Evolutionary conservation across 2,888 invertebrate species (phyloP).

Genomic region (Lamellibrachia satsuma): DNA sequence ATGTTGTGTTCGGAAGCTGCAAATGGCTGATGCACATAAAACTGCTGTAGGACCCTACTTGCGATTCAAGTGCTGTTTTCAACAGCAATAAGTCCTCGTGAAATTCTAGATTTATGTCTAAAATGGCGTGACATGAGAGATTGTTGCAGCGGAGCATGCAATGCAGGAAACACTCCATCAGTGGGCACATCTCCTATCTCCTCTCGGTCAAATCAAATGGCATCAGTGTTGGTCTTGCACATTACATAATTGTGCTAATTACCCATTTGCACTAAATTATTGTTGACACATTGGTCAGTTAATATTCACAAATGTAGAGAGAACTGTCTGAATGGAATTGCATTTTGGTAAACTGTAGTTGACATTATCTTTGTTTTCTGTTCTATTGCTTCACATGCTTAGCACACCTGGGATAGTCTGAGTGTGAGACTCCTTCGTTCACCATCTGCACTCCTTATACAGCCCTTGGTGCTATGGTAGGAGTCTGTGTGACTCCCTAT

Average conservation of each 20-base stretch:
- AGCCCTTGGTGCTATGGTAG: too few species aligned
- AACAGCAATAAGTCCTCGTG: background rate
- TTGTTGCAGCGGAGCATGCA: background rate
- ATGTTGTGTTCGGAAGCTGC: background rate
- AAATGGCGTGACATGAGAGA: background rate
- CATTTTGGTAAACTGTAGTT: background rate
- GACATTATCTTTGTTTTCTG: background rate
- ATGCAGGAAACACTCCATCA: background rate
- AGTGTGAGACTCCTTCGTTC: too few species aligned
- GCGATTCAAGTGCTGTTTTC: background rate
- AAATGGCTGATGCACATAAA: background rate
- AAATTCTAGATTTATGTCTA: constrained; percentile 13
- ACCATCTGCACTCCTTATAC: too few species aligned
- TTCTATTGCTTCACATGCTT: background rate
- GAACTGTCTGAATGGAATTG: background rate
- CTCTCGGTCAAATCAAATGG: background rate
- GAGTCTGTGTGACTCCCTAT: too few species aligned
- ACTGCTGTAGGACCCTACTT: background rate
- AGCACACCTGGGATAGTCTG: too few species aligned
- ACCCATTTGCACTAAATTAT: background rate
- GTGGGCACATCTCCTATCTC: background rate
- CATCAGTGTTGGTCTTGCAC: background rate
- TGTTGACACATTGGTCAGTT: background rate
- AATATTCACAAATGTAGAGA: background rate
- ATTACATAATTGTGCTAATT: background rate